Percentiles rank a stretch among this genome's conserved stretches.
phyloP scores from a whole-genome alignment of 2,888 invertebrate genomes.

The Exephanes ischioxanthus region DNA sequence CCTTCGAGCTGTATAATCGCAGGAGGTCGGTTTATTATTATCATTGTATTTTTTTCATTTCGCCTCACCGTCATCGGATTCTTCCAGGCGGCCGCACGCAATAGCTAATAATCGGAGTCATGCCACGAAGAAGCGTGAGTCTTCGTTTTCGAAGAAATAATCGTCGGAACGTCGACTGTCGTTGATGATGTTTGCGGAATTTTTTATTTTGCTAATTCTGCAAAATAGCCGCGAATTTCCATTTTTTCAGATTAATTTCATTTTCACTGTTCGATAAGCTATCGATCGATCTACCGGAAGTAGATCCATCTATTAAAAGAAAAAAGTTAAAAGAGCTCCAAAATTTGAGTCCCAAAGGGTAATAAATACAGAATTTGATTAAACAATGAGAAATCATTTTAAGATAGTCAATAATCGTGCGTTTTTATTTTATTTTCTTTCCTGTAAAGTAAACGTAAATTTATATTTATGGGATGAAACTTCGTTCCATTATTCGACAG shows the following conservation, averaged over 20 bases:
- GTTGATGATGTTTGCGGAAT: neutral
- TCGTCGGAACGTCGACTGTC: neutral
- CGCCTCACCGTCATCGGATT: conserved; percentile 16
- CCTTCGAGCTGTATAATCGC: conserved; percentile 2
- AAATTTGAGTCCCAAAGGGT: no score
- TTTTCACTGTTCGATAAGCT: neutral
- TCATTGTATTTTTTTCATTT: neutral
- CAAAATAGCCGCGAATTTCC: neutral
- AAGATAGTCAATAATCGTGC: no score
- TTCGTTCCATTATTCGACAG: no score
- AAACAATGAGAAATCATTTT: no score
- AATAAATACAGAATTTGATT: no score
- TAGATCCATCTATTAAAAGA: no score
- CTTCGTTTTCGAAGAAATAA: neutral
- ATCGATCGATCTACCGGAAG: no score
- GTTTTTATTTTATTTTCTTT: no score
- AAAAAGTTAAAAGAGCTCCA: no score
- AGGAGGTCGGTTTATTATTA: neutral
- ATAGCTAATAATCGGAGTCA: neutral
- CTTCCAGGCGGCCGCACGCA: neutral
- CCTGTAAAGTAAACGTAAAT: no score
- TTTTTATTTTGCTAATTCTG: neutral
- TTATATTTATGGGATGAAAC: no score
- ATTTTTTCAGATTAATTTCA: neutral
- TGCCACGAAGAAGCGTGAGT: neutral